Base-by-base conservation (phyloP, 1,140 invertebrate species). In the Drosophila serrata region DNA sequence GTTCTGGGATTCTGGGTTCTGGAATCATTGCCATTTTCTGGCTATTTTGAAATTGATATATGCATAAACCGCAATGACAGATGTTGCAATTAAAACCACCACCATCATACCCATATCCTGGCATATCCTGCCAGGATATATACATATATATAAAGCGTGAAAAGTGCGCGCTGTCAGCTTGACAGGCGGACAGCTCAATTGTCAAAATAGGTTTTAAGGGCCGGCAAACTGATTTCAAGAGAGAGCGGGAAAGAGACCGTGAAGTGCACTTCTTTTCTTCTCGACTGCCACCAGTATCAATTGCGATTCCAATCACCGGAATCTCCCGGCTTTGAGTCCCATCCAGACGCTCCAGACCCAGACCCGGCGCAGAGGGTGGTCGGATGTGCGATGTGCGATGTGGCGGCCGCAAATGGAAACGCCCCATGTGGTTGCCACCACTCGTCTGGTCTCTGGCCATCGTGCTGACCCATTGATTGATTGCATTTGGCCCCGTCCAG, bases 1-100 rank as follows among this genome's bases (percentile, higher is more conserved):
- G 75, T 40, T 67, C 69, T 51, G 40, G 55, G 58, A 69, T 40
- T 67, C 69, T 51, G 49, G 61, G 19, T 79, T 46, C n/a, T 49
- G 58, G 48, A 74, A 59, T 76, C 62, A 76, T 76, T 79, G 61
- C 85, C 78, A 85, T 81, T 85, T 90, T 61, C 68, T 62, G 81
- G 81, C 81, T 81, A 90, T 90, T 90, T 90, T 75, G 85, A 90
- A 90, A 90, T 85, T 81, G 85, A 90, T 90, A 90, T 90, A 90
- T 90, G 85, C 85, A 90, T 90, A 91, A 92, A 92, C 90, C 90
- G 79, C 90, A 92, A 86, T 90, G 90, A 92, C 90, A 92, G 90
- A 92, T 92, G 90, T 91, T 92, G 90, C 90, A 92, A 92, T 92
- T 92, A 92, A 91, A 92, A 82, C 51, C 64, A 78, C 74, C 65